These are phyloP conservation scores for Oryzaephilus surinamensis DNA, from an alignment of 1,140 invertebrate genomes.

Conservation along the genomic window DNA sequence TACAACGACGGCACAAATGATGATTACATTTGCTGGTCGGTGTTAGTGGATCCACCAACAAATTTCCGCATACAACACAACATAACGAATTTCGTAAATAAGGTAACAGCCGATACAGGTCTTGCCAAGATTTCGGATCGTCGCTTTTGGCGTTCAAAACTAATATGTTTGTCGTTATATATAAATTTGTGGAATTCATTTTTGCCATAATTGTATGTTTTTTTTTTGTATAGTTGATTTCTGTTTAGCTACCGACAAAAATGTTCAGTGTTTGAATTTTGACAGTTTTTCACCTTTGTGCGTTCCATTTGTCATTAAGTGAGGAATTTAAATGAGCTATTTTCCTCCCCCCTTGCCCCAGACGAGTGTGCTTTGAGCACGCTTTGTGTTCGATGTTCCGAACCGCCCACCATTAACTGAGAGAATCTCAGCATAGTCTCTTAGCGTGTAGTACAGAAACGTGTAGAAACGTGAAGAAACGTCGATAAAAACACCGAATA, in stretches of 20 bases:
- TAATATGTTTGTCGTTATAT: slow-evolving; percentile 71
- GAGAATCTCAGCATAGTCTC: no score
- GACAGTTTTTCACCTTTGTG: no score
- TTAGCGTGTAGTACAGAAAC: no score
- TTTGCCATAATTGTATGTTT: slow-evolving; percentile 16
- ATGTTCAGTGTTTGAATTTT: no score
- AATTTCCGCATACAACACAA: slow-evolving; percentile 77
- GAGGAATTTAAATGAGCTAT: no score
- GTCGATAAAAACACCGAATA: no score
- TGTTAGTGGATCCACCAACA: slow-evolving; percentile 70
- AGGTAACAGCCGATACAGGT: slow-evolving; percentile 71
- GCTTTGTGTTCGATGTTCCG: no score
- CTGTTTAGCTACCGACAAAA: neutral
- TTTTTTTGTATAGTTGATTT: neutral
- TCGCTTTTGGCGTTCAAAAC: slow-evolving; percentile 59
- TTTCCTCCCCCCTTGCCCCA: no score
- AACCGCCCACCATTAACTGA: no score
- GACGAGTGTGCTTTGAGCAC: no score
- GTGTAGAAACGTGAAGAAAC: no score
- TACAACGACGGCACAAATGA: slow-evolving; percentile 71
- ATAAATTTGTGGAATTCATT: slow-evolving; percentile 79
- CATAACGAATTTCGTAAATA: slow-evolving; percentile 77
- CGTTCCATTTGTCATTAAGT: no score
- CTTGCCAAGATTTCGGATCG: slow-evolving; percentile 61
- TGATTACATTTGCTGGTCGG: slow-evolving; percentile 79